Percentiles rank a stretch among this genome's conserved stretches.
Conservation (phyloP, 2,113 vertebrate species). For the Alethe castanea region DNA sequence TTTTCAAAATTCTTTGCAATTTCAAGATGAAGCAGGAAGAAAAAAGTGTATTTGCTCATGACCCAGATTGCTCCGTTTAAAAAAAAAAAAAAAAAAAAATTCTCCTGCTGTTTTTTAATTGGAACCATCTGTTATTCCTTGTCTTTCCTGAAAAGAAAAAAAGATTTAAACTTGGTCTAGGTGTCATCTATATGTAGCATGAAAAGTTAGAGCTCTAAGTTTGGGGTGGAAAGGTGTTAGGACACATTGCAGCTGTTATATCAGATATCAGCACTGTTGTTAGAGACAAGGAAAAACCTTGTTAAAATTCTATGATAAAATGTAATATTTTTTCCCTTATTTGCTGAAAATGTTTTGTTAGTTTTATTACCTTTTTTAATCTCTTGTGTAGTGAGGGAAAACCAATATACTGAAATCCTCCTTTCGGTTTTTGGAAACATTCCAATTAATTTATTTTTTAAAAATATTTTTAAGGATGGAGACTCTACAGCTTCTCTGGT, state of each 20-base stretch:
- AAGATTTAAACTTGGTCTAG: background rate
- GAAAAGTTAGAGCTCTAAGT: background rate
- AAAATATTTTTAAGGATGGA: background rate
- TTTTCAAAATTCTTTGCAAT: background rate
- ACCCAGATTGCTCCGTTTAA: background rate
- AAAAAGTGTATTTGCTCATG: background rate
- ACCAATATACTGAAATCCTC: background rate
- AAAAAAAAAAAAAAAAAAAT: background rate
- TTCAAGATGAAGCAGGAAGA: background rate
- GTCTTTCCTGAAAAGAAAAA: constrained; percentile 10
- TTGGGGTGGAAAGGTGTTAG: background rate
- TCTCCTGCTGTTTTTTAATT: constrained; percentile 59
- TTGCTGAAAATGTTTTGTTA: background rate
- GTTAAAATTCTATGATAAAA: background rate
- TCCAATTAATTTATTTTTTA: background rate
- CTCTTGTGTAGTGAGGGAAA: background rate
- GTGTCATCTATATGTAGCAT: background rate
- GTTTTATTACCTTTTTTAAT: background rate
- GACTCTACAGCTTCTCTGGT: background rate
- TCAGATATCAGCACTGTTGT: background rate
- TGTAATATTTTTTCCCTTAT: background rate
- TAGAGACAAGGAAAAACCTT: background rate
- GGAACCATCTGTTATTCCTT: constrained; percentile 54
- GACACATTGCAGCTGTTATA: background rate
- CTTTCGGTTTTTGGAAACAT: background rate